phyloP scores from a whole-genome alignment of 2,113 vertebrate genomes.

The Picathartes gymnocephalus region DNA sequence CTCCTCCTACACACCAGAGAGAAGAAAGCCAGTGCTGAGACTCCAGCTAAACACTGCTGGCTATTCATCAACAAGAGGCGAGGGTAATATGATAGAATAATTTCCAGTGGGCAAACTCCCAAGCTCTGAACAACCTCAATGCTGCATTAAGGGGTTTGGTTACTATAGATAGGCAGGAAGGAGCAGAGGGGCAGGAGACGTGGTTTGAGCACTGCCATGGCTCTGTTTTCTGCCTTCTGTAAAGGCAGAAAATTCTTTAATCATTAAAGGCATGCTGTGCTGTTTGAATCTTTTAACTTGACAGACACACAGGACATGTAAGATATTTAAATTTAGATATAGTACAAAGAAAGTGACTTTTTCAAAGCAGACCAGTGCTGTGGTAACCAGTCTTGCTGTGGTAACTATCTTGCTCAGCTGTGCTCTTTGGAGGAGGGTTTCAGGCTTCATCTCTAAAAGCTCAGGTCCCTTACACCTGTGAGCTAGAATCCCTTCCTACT shows the following conservation, averaged over 20 bases:
- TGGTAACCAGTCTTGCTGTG: background rate
- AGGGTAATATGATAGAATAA: background rate
- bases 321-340: background rate
- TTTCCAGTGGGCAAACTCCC: background rate
- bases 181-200: background rate
- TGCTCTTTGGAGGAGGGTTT: background rate
- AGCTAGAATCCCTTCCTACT: background rate
- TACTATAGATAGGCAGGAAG: background rate
- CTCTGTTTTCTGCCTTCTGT: background rate
- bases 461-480: background rate
- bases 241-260: too few relatives aligned
- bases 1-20: background rate
- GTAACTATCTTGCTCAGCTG: background rate
- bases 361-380: background rate
- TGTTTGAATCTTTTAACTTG: background rate
- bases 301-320: background rate
- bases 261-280: background rate
- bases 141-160: slow-evolving; percentile 18
- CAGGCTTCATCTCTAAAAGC: background rate
- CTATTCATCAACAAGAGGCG: background rate
- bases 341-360: background rate
- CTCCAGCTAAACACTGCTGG: background rate
- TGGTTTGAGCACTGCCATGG: background rate
- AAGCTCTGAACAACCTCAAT: background rate
- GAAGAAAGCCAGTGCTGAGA: background rate